Percentiles rank a stretch among this genome's conserved stretches.
These are phyloP conservation scores for Merops nubicus DNA, from an alignment of 2,113 vertebrate genomes.

Conservation along the genomic window DNA sequence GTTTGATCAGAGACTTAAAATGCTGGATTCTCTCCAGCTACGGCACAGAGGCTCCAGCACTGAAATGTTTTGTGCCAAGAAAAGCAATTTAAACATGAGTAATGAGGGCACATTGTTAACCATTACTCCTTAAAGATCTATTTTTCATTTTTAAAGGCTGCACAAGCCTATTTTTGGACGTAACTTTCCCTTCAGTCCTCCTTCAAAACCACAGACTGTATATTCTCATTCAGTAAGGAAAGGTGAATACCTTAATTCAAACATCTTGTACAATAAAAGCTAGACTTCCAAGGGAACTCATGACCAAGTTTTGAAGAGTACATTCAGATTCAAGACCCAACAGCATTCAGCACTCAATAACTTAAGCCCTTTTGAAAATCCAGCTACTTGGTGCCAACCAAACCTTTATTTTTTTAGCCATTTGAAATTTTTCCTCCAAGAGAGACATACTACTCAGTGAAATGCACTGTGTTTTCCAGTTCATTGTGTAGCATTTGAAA, in stretches of 20 bases:
- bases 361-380: not conserved
- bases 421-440: not conserved
- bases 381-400: not conserved
- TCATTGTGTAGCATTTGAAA: not conserved
- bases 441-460: not conserved
- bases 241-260: slow-evolving; percentile 32
- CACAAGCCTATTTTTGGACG: slow-evolving; percentile 33
- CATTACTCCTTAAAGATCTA: slow-evolving; percentile 26
- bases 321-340: not conserved
- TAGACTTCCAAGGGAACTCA: not conserved
- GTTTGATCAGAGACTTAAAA: slow-evolving; percentile 14
- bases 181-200: not conserved
- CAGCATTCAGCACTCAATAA: not conserved
- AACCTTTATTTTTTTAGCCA: not conserved
- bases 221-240: slow-evolving; percentile 17
- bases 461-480: not conserved
- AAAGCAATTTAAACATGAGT: slow-evolving; percentile 57
- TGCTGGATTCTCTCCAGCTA: not conserved
- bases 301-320: not conserved
- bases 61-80: slow-evolving; percentile 19
- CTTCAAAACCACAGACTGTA: slow-evolving; percentile 26
- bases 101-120: slow-evolving; percentile 29
- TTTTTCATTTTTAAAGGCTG: slow-evolving; percentile 53
- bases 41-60: not conserved
- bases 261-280: not conserved